phyloP scores from a whole-genome alignment of 1,140 invertebrate species.

The Diuraphis noxia region DNA sequence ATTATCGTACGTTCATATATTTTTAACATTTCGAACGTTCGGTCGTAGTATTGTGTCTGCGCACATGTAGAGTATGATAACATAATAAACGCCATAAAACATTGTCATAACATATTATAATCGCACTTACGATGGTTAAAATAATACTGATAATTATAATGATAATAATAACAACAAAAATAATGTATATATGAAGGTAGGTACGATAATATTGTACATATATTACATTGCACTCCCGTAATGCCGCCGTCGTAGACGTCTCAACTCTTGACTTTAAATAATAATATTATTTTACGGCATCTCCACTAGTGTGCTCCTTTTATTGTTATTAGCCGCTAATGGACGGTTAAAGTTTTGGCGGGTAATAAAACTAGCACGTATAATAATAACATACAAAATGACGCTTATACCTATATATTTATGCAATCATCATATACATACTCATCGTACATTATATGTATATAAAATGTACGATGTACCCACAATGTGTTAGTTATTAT shows the following conservation, averaged over 20 bases:
- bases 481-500: background rate
- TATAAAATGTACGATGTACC: background rate
- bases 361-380: background rate
- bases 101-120: background rate
- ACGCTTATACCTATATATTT: background rate
- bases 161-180: background rate
- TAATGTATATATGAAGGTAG: background rate
- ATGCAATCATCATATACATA: too few relatives aligned
- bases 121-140: background rate
- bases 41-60: background rate
- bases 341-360: background rate
- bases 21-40: background rate
- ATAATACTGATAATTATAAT: background rate
- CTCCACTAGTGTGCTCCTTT: background rate
- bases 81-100: background rate
- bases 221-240: background rate
- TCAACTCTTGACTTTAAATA: background rate
- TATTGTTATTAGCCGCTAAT: constrained; percentile 14
- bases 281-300: background rate
- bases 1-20: background rate
- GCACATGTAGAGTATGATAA: too few relatives aligned
- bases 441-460: too few relatives aligned
- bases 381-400: background rate
- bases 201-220: background rate
- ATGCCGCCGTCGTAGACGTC: background rate